These are phyloP conservation scores for Poecilia gillii DNA, from an alignment of 2,797 vertebrate species.

Conservation along the genomic window DNA sequence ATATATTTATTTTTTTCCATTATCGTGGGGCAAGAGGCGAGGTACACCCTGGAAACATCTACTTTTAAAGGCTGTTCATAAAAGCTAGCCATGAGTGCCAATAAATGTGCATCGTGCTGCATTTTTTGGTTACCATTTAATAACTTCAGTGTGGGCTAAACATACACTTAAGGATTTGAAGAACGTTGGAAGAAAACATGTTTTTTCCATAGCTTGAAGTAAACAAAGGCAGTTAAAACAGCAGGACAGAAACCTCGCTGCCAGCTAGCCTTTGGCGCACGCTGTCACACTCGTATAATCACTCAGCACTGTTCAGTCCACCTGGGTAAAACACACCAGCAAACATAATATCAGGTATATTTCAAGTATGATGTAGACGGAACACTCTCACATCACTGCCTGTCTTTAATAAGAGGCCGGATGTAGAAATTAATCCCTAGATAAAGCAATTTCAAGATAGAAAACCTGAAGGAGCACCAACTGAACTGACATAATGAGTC, in stretches of 20 bases:
- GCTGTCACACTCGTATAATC: neutral
- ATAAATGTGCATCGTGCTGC: neutral
- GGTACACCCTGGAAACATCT: neutral
- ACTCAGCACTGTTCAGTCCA: neutral
- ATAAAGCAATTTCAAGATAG: neutral
- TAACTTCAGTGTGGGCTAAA: neutral
- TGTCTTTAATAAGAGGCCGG: neutral
- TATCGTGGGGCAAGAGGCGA: neutral
- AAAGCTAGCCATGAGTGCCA: neutral
- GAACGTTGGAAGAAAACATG: neutral
- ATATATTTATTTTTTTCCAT: neutral
- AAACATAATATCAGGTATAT: neutral
- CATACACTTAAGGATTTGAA: neutral
- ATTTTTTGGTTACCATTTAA: slow-evolving; percentile 3
- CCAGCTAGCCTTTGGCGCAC: slow-evolving; percentile 3
- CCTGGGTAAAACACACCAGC: neutral
- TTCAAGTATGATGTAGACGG: neutral
- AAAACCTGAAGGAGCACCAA: neutral
- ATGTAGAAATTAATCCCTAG: neutral
- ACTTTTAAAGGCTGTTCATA: neutral
- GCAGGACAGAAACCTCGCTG: slow-evolving; percentile 9
- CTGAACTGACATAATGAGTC: neutral
- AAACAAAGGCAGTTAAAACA: slow-evolving; percentile 14
- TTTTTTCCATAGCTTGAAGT: slow-evolving; percentile 11
- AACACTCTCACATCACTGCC: neutral